phyloP scores from a whole-genome alignment of 2,888 invertebrate genomes.

The Drosophila subsilvestris region DNA sequence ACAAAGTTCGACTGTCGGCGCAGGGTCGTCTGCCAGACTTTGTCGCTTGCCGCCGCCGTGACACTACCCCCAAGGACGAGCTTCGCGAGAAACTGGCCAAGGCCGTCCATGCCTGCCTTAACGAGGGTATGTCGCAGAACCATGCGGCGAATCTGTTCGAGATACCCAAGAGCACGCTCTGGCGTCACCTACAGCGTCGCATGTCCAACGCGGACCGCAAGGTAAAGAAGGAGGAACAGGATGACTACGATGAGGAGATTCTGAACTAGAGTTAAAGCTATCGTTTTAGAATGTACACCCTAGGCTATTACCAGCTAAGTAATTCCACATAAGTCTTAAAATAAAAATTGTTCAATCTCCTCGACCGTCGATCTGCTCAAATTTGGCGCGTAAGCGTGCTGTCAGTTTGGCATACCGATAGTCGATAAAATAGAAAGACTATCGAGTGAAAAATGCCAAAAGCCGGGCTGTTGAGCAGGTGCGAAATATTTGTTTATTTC shows the following conservation, averaged over 20 bases:
- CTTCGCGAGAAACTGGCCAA: conserved; percentile 81
- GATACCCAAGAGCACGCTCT: conserved; percentile 84
- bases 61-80: conserved; percentile 82
- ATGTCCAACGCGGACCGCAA: conserved; percentile 61
- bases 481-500: conserved; percentile 80
- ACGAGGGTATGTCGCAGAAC: conserved; percentile 84
- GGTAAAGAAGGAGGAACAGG: conserved; percentile 62
- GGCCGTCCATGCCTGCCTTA: conserved; percentile 82
- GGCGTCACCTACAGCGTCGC: conserved; percentile 83
- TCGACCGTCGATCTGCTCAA: background rate
- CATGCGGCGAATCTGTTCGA: conserved; percentile 83
- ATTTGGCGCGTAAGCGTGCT: background rate
- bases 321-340: background rate
- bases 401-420: background rate
- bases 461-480: conserved; percentile 44
- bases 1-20: conserved; percentile 82
- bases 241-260: conserved; percentile 63
- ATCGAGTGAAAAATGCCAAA: background rate
- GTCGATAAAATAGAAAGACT: background rate
- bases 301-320: background rate
- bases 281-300: background rate
- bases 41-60: conserved; percentile 81
- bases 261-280: conserved; percentile 21
- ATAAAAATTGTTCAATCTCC: background rate
- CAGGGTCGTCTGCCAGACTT: conserved; percentile 82